Evolutionary conservation across 2,113 vertebrate genomes (phyloP), one percentile per base, ranked within the genome.

Genomic region (Ramphastos sulfuratus): DNA sequence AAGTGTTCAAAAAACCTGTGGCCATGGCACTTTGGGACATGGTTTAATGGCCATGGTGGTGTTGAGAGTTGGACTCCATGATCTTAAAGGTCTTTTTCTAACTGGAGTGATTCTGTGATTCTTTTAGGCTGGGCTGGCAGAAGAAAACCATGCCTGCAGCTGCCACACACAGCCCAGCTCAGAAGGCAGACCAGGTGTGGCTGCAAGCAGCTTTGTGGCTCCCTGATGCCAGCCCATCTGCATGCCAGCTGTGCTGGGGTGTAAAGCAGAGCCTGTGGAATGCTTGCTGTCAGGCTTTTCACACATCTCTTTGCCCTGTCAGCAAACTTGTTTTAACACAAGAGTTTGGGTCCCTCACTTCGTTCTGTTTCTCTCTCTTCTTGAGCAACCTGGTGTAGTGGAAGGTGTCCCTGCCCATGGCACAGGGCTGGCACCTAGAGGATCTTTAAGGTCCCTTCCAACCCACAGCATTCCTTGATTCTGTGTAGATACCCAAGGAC

Each of bases 271-370:
- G 67, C 30, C 55, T 18, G 28, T 8, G 24, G 24, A 69, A 50
- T 37, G 8, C 73, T 91, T 94, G 87, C 87, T 82, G 79, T 2
- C 4, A 75, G 85, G 67, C 64, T 89, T 89, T 91, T 92, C 90
- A 89, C 82, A 82, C 87, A 23, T 91, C 91, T 73, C 89, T 77
- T 28, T 85, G 82, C 64, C 92, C 89, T 96, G 87, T 95, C 82
- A 95, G 85, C 92, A 95, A 95, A 94, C 92, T 87, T 89, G 72
- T 80, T 85, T 71, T 63, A 91, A 89, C 11, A 5, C 23, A 56
- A 76, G 46, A 84, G 19, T 37, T 76, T 66, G 76, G 37, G 50
- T 74, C 35, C 0, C 67, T 52, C 52, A 3, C 9, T 24, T 91
- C n/a, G 59, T 24, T 66, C 78, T 50, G 15, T 20, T 81, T 78